phyloP scores from a whole-genome alignment of 2,797 vertebrate genomes.

The Adrianichthys oophorus region DNA sequence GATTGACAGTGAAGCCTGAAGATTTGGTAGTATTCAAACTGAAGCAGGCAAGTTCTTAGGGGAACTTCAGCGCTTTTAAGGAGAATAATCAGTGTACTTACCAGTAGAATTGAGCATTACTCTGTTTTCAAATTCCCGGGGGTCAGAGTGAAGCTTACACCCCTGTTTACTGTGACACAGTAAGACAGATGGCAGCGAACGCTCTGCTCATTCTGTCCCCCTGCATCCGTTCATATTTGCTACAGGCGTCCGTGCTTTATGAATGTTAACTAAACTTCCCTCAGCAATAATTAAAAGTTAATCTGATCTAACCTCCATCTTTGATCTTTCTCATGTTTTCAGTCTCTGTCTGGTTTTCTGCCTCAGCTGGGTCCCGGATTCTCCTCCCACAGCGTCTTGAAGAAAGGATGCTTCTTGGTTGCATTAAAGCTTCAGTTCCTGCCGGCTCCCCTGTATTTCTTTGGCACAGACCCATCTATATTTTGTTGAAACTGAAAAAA shows the following conservation, averaged over 20 bases:
- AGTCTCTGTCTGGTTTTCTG: not conserved
- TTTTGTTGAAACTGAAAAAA: no score
- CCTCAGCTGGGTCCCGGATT: not conserved
- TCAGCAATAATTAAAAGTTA: slow-evolving; percentile 25
- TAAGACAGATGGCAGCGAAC: slow-evolving; percentile 21
- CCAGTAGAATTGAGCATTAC: no score
- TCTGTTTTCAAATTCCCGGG: no score
- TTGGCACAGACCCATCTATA: not conserved
- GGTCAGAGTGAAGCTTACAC: no score
- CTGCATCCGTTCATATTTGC: slow-evolving; percentile 19
- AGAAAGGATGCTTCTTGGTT: not conserved
- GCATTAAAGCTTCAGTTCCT: not conserved
- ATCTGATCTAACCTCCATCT: slow-evolving; percentile 11
- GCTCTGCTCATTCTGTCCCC: slow-evolving; percentile 25
- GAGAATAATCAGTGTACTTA: no score
- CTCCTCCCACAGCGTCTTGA: not conserved
- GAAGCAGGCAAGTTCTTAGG: no score
- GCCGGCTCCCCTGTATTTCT: not conserved
- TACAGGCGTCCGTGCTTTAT: slow-evolving; percentile 13
- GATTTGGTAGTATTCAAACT: no score
- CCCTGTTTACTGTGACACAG: no score
- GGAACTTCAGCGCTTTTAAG: no score
- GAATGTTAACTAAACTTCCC: slow-evolving; percentile 12
- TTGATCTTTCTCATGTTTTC: slow-evolving; percentile 3
- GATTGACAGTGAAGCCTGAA: no score